Percentiles rank a stretch among this genome's conserved stretches.
Conservation (phyloP, 1,140 invertebrate genomes). For the Homarus americanus region DNA sequence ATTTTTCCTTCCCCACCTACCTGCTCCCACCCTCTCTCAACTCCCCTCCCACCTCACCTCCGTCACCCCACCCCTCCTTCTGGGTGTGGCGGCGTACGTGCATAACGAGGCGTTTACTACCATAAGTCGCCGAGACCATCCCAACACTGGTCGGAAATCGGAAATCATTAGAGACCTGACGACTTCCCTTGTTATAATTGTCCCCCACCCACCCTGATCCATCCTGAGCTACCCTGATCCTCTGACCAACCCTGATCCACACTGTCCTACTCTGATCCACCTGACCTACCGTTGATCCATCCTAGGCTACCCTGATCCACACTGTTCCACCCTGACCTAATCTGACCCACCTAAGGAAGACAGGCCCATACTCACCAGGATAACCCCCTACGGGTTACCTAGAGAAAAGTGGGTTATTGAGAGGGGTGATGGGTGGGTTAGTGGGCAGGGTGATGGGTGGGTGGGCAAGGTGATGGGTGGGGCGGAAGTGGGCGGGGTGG, state of each 20-base stretch:
- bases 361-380: neutral
- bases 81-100: neutral
- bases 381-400: too few species aligned
- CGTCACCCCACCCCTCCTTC: neutral
- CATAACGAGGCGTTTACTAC: conserved; percentile 15
- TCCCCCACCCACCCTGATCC: too few species aligned
- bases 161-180: conserved; percentile 31
- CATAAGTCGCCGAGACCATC: conserved; percentile 10
- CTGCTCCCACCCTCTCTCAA: neutral
- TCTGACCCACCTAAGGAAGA: neutral
- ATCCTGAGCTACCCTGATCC: too few species aligned
- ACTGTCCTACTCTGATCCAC: too few species aligned
- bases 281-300: too few species aligned
- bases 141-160: conserved; percentile 33
- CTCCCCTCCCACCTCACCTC: neutral
- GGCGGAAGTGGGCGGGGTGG: neutral
- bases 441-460: neutral
- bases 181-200: too few species aligned
- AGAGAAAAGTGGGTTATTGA: too few species aligned
- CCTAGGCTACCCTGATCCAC: too few species aligned
- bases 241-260: too few species aligned
- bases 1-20: neutral
- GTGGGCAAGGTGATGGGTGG: neutral
- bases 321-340: too few species aligned
- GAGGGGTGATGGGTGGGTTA: neutral